Evolutionary conservation across 2,888 invertebrate species (phyloP).

Genomic region (Doris montereyensis): DNA sequence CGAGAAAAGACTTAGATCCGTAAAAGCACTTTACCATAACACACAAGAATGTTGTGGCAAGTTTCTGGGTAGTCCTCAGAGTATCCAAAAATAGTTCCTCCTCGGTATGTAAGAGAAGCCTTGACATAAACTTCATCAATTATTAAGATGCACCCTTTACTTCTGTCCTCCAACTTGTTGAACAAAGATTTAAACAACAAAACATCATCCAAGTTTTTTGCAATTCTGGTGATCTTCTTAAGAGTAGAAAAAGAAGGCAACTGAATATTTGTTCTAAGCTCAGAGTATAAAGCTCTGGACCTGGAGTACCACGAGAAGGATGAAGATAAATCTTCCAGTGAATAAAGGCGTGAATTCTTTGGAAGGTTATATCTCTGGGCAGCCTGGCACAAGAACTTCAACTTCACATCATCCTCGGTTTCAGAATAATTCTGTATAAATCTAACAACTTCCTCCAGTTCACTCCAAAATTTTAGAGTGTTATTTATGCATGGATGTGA

Average conservation of each 20-base stretch:
- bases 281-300: not conserved
- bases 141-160: not conserved
- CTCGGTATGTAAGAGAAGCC: too few relatives aligned
- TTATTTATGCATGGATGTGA: not conserved
- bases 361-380: not conserved
- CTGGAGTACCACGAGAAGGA: conserved; percentile 4
- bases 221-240: conserved; percentile 5
- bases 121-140: too few relatives aligned
- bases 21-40: conserved; percentile 5
- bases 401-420: not conserved
- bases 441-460: not conserved
- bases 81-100: conserved; percentile 20
- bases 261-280: conserved; percentile 1
- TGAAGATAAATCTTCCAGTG: not conserved
- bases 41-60: not conserved
- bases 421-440: not conserved
- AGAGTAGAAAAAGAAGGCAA: conserved; percentile 2
- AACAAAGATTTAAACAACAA: not conserved
- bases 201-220: not conserved
- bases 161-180: not conserved
- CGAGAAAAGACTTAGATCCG: not conserved
- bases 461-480: not conserved
- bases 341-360: not conserved
- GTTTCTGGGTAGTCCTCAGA: not conserved
- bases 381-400: not conserved